Conservation (phyloP, 2,797 vertebrate species). For the Perodicticus potto region DNA sequence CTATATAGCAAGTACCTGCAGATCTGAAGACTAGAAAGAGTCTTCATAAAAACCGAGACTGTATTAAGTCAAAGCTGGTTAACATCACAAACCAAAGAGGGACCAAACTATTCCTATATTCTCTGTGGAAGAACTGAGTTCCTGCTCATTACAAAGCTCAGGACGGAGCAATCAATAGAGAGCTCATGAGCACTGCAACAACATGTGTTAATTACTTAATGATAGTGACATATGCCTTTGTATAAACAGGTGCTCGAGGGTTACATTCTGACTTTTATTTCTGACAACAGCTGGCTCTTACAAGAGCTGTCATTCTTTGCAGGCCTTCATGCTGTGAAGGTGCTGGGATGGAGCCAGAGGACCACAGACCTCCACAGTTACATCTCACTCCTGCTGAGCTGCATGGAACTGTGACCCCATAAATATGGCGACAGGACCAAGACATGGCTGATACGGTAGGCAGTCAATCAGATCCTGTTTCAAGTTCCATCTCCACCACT, state of each 20-base stretch:
- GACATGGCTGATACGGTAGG: neutral
- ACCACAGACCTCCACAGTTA: neutral
- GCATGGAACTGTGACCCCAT: neutral
- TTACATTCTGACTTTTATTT: neutral
- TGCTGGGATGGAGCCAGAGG: neutral
- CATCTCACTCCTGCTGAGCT: neutral
- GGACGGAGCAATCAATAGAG: neutral
- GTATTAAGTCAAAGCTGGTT: neutral
- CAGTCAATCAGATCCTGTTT: neutral
- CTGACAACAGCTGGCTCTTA: neutral
- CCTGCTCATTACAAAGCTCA: neutral
- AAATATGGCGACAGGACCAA: neutral
- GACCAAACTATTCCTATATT: neutral
- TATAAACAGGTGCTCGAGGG: neutral
- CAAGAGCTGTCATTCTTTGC: neutral
- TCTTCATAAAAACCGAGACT: neutral
- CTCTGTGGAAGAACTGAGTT: neutral
- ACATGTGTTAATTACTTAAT: neutral
- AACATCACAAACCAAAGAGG: neutral
- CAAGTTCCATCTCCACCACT: neutral
- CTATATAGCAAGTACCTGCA: neutral
- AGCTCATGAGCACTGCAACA: fast-evolving
- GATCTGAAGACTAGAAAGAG: neutral
- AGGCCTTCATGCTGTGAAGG: neutral
- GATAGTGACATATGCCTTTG: neutral